These are phyloP conservation scores for Pseudomyrmex gracilis DNA, from an alignment of 1,140 invertebrate genomes.

Conservation along the genomic window DNA sequence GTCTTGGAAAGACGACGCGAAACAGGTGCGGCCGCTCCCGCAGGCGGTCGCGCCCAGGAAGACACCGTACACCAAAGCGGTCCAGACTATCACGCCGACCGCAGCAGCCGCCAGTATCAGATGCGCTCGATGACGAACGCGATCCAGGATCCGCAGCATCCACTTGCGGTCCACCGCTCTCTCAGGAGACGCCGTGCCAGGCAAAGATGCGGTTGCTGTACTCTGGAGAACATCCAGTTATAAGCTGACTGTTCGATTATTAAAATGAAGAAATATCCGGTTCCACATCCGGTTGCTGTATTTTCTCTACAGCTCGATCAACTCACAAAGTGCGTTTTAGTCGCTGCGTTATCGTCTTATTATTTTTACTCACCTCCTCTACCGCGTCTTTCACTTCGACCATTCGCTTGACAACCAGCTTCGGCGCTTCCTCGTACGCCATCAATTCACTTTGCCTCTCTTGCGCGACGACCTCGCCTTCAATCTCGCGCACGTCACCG, in stretches of 20 bases:
- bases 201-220: background rate
- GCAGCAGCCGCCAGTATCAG: constrained; percentile 41
- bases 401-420: background rate
- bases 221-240: constrained; percentile 29
- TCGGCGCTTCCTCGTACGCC: background rate
- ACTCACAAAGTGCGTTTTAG: too few species aligned
- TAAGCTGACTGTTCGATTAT: constrained; percentile 20
- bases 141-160: constrained; percentile 46
- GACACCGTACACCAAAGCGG: constrained; percentile 59
- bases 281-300: too few species aligned
- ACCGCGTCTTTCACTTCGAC: background rate
- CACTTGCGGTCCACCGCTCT: constrained; percentile 46
- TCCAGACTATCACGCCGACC: constrained; percentile 62
- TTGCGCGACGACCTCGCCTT: background rate
- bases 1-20: constrained; percentile 46
- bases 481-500: background rate
- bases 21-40: constrained; percentile 59
- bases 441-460: background rate
- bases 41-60: constrained; percentile 69
- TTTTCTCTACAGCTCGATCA: too few species aligned
- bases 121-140: constrained; percentile 53
- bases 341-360: background rate
- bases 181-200: constrained; percentile 13
- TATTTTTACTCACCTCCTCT: background rate
- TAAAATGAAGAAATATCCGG: too few species aligned